Conservation (phyloP, 2,797 vertebrate genomes). For the Hozukius guyotensis region DNA sequence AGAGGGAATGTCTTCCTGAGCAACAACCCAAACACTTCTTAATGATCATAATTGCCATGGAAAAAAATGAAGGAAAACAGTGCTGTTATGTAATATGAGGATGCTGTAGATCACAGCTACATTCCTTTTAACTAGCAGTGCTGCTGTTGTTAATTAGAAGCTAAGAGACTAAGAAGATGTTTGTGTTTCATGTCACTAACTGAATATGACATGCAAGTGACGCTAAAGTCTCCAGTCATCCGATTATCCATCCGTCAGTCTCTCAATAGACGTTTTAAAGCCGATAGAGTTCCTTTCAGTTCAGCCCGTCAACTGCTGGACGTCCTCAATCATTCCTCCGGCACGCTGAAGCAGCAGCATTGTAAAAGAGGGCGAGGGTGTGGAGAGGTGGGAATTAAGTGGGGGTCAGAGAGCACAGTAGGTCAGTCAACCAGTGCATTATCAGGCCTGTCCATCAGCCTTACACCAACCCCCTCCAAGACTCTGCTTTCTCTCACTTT, state of each 20-base stretch:
- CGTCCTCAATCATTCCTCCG: slow-evolving; percentile 51
- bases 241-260: slow-evolving; percentile 28
- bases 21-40: slow-evolving; percentile 45
- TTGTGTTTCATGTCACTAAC: slow-evolving; percentile 6
- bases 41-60: slow-evolving; percentile 47
- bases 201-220: slow-evolving; percentile 19
- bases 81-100: slow-evolving; percentile 15
- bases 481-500: slow-evolving; percentile 62
- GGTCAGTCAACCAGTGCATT: slow-evolving; percentile 64
- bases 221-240: slow-evolving; percentile 18
- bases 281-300: slow-evolving; percentile 27
- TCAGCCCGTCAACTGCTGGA: slow-evolving; percentile 54
- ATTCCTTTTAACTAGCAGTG: not conserved
- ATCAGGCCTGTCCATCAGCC: slow-evolving; percentile 72
- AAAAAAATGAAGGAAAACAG: slow-evolving; percentile 23
- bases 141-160: slow-evolving; percentile 11
- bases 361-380: slow-evolving; percentile 59
- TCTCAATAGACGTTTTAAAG: slow-evolving; percentile 41
- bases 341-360: slow-evolving; percentile 28
- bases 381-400: slow-evolving; percentile 70
- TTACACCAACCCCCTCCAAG: slow-evolving; percentile 18
- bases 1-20: slow-evolving; percentile 45
- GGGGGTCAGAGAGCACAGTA: slow-evolving; percentile 70
- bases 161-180: slow-evolving; percentile 11
- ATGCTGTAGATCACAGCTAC: slow-evolving; percentile 3